Evolutionary conservation across 1,140 invertebrate species (phyloP), one percentile per base, ranked within the genome.

Genomic region (Aphelenchoides besseyi): DNA sequence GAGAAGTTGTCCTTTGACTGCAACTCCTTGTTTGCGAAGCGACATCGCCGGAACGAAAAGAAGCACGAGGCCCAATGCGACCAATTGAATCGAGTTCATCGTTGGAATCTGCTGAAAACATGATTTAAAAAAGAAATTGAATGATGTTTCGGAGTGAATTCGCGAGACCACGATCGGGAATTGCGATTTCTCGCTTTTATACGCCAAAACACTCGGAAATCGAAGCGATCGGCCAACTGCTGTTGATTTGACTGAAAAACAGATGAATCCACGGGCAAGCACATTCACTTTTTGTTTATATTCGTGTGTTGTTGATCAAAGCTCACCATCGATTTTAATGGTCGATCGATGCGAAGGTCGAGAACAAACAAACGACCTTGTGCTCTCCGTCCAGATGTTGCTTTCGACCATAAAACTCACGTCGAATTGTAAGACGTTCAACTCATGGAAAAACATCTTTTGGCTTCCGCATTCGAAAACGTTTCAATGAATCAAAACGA

Each of bases 21-120:
- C 76, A 53, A 81, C 79, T 18, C 81, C 77, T 55, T 79, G 77
- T 64, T 79, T 75, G 12, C 79, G 64, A 70, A 78, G 74, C n/a
- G 76, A 75, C 26, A 74, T 29, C 16, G 18, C 73, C 9, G 26
- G 16, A 18, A 3, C 28, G 28, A 57, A 69, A 33, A 71, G 66
- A 12, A 48, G 41, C 12, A 48, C 12, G 41, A 48, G 41, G 41
- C 41, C 41, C 12, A 48, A 23, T 12, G 41, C 41, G 41, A 48
- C 12, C 12, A 48, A 16, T 48, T 48, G 41, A 48, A 48, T 48
- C 41, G 41, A 48, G 12, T 48, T 12, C 41, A 48, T 48, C 41
- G n/a, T n/a, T n/a, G n/a, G n/a, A n/a, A n/a, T n/a, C n/a, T n/a
- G n/a, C n/a, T n/a, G n/a, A n/a, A n/a, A n/a, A n/a, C n/a, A n/a